phyloP scores from a whole-genome alignment of 1,140 invertebrate genomes.

The Oedothorax gibbosus region DNA sequence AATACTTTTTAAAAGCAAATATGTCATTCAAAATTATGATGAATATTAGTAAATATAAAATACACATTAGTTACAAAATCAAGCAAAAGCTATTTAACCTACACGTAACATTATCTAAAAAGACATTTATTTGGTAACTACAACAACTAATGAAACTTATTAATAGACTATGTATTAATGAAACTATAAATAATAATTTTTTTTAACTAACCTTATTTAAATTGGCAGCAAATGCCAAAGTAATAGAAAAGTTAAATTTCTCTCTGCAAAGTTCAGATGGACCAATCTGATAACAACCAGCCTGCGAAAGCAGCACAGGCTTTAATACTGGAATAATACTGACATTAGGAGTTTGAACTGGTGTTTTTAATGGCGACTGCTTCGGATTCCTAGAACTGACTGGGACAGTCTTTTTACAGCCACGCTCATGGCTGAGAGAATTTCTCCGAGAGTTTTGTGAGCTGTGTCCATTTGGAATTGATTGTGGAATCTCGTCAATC shows the following conservation, averaged over 20 bases:
- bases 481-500: constrained; percentile 56
- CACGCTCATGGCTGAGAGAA: constrained; percentile 37
- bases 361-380: neutral
- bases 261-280: constrained; percentile 66
- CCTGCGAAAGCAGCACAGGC: constrained; percentile 68
- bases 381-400: neutral
- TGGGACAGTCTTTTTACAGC: neutral
- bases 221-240: constrained; percentile 69
- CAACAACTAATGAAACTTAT: neutral
- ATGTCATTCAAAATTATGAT: no score
- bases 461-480: constrained; percentile 19
- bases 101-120: no score
- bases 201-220: constrained; percentile 67
- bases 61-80: no score
- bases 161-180: neutral
- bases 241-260: constrained; percentile 69
- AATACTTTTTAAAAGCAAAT: no score
- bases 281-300: constrained; percentile 70
- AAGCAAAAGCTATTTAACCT: no score
- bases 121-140: no score
- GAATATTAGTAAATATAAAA: no score
- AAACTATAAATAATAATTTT: neutral
- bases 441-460: constrained; percentile 29
- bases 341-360: neutral
- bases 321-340: constrained; percentile 63